Evolutionary conservation across 1,140 invertebrate genomes (phyloP), one percentile per base, ranked within the genome.

Genomic region (Pemphigus obesinymphae): DNA sequence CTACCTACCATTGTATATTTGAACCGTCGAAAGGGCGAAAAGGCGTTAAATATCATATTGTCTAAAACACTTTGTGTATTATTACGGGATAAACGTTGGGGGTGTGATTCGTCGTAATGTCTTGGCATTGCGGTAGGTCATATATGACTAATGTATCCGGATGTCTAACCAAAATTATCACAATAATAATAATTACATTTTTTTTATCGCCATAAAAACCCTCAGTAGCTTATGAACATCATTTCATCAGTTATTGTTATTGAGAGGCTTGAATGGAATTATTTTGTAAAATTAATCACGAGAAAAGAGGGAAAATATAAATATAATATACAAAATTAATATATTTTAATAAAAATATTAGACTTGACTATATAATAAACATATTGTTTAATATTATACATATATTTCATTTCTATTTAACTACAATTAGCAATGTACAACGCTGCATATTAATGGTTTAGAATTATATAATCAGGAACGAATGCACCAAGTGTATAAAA

Each of bases 31-130:
- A 50, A 55, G 50, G 31, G 11, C 45, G 31, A 76, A 76, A 76
- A 76, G 48, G 73, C 73, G 73, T 76, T 76, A 76, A 76, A 76
- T 76, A 76, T 76, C 73, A 55, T 55, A 76, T 76, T 76, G 73
- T 76, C 73, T 76, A 76, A 55, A 26, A 34, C 29, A 2, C 23
- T 31, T 43, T 31, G 7, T 50, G 70, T 63, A 31, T 55, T 53
- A 55, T 40, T 68, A 68, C 34, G 34, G 66, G 5, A 7, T 40
- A 68, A 68, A 68, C 31, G 63, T 68, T 53, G 73, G 48, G 48
- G 73, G 73, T 76, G 73, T 76, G 73, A 55, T n/a, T 20, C 17
- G 37, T 6, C 55, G 50, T 76, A 53, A 76, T 76, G n/a, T 20
- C 48, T 76, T 76, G 43, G 66, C 66, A 40, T 68, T 68, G 66